phyloP scores from a whole-genome alignment of 1,140 invertebrate genomes.

The Melipona quadrifasciata region DNA sequence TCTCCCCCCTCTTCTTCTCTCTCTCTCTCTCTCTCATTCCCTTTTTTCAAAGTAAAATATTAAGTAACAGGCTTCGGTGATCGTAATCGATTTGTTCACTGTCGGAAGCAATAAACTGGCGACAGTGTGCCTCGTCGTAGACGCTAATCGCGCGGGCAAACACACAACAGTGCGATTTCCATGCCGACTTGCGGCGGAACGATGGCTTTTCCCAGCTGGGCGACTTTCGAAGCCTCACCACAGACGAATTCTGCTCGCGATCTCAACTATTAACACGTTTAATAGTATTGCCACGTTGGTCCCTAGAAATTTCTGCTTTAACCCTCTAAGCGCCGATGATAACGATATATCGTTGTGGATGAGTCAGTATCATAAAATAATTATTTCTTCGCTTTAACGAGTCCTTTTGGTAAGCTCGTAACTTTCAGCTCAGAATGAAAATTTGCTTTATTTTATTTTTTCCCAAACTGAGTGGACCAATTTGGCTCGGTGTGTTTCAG shows the following conservation, averaged over 20 bases:
- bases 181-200: conserved; percentile 1
- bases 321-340: too few relatives aligned
- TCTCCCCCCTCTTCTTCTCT: not conserved
- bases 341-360: too few relatives aligned
- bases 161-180: conserved; percentile 28
- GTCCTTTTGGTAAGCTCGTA: too few relatives aligned
- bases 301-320: too few relatives aligned
- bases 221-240: conserved; percentile 38
- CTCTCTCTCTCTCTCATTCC: not conserved
- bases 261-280: too few relatives aligned
- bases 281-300: too few relatives aligned
- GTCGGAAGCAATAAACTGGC: conserved; percentile 64
- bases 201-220: not conserved
- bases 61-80: conserved; percentile 53
- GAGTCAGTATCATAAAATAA: too few relatives aligned
- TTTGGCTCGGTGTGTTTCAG: too few relatives aligned
- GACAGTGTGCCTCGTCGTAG: conserved; percentile 41
- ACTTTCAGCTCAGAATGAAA: too few relatives aligned
- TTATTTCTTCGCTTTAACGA: too few relatives aligned
- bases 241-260: not conserved
- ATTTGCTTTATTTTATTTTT: too few relatives aligned
- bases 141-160: conserved; percentile 59
- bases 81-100: conserved; percentile 54
- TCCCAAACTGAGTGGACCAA: too few relatives aligned
- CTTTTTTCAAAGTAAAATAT: conserved; percentile 41